Evolutionary conservation across 2,113 vertebrate genomes (phyloP), one percentile per base, ranked within the genome.

Genomic region (Oreochromis spilurus): DNA sequence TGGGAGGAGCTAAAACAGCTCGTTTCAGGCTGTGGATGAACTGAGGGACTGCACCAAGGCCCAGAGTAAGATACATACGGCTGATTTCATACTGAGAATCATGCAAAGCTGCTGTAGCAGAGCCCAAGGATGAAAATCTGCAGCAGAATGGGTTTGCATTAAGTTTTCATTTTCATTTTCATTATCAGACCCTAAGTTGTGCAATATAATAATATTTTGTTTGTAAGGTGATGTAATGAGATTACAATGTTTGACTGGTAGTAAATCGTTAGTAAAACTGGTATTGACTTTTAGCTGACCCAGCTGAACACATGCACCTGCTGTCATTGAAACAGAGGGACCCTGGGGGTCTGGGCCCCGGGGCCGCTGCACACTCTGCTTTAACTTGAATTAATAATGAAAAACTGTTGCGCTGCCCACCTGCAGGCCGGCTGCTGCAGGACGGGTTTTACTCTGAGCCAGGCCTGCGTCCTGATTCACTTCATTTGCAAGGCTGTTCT

Each of bases 1-100:
- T 40, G 65, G 65, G 21, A 72, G 38, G 21, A 72, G 65, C 65
- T 45, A 72, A 16, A 72, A 17, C 38, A 1, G 21, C 38, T 72
- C 0, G 3, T 43, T 43, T 70, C n/a, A 43, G 65, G 21, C 8
- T 9, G 57, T 2, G 14, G 57, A 2, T 60, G 57, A 60, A 60
- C 14, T 9, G 7, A 60, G 7, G 26, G 57, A n/a, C 65, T 9
- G 7, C 21, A 45, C 65, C 43, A 26, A 45, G n/a, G 38, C 0
- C 0, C 38, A 43, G 65, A 9, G 13, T 9, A 40, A 13, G 65
- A 43, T 43, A 70, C n/a, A 70, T 0, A 0, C 45, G 3, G 65
- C 38, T 72, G 26, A 72, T 45, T 72, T 72, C 40, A 45, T 6
- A 72, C 38, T 17, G 21, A 21, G 67, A 24, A 26, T 45, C 67